phyloP scores from a whole-genome alignment of 2,888 invertebrate genomes.

The Scaptomyza polygonia region DNA sequence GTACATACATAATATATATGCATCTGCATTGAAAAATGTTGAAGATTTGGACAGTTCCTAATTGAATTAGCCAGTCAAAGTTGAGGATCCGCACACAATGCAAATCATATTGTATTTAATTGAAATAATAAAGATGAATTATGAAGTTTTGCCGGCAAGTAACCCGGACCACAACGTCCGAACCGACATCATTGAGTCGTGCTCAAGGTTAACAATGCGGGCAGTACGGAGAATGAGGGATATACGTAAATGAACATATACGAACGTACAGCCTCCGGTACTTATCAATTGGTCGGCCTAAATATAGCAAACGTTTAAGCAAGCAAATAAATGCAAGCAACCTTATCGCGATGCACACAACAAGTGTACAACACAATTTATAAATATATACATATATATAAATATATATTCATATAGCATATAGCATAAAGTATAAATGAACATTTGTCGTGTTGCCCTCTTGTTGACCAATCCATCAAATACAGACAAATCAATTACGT shows the following conservation, averaged over 20 bases:
- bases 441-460: constrained; percentile 14
- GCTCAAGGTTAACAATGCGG: constrained; percentile 68
- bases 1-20: constrained; percentile 2
- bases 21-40: constrained; percentile 13
- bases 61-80: constrained; percentile 70
- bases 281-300: constrained; percentile 66
- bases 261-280: constrained; percentile 32
- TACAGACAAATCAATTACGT: constrained; percentile 69
- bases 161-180: constrained; percentile 7
- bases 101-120: constrained; percentile 76
- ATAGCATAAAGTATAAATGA: constrained; percentile 1
- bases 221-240: not conserved
- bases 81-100: constrained; percentile 64
- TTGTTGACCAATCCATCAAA: constrained; percentile 40
- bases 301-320: constrained; percentile 42
- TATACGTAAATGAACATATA: constrained; percentile 1
- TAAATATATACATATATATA: constrained; percentile 5
- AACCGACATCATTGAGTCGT: constrained; percentile 45
- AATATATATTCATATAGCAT: constrained; percentile 17
- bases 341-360: constrained; percentile 45
- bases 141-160: constrained; percentile 64
- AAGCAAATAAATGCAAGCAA: constrained; percentile 31
- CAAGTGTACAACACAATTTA: constrained; percentile 6
- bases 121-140: constrained; percentile 72
- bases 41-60: constrained; percentile 48